Base-by-base conservation (phyloP, 2,888 invertebrate genomes). In the Agrotis clavis region DNA sequence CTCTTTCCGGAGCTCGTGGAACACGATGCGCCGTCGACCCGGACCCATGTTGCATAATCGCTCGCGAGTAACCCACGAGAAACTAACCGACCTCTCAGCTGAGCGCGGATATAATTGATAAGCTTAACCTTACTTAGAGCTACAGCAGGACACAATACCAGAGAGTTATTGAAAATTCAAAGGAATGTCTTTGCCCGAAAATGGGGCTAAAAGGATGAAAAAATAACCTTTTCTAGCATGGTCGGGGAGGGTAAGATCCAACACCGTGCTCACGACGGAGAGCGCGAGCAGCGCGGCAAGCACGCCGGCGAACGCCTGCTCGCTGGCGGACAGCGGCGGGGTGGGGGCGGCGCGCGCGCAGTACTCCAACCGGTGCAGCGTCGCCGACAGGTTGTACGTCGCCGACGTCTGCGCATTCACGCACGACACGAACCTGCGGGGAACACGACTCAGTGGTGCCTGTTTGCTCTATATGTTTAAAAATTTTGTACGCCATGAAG, bases 381-480 rank as follows among this genome's bases (percentile, higher is more conserved):
- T 90, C 51, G 95, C 95, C 0, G 92, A 90, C 75, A 96, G 89
- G 79, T 92, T 90, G 91, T 94, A 91, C 4, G 82, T 66, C 0
- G 90, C 80, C 77, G 89, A 86, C 30, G 90, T 93, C 71, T 88
- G 92, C 63, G 90, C 90, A 88, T 95, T 95, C 77, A 96, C 93
- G 74, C 96, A 96, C 0, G 90, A 88, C 35, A 90, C 85, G 85
- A 95, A 95, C 95, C 96, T 95, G 87, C 0, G 19, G 51, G 4
- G 41, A 13, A 30, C 1, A 54, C 6, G 19, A 30, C 1, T 47
- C 13, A 57, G n/a, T 57, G 5, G 11, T 9, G 11, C 11, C 30
- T 30, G 30, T 18, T 56, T 41, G 11, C 1, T 4, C 41, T 11
- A 41, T 41, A 41, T 11, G 41, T 9, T 41, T 11, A 2, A 41